Conservation (phyloP, 1,140 invertebrate species). For the Paracyclopina nana region DNA sequence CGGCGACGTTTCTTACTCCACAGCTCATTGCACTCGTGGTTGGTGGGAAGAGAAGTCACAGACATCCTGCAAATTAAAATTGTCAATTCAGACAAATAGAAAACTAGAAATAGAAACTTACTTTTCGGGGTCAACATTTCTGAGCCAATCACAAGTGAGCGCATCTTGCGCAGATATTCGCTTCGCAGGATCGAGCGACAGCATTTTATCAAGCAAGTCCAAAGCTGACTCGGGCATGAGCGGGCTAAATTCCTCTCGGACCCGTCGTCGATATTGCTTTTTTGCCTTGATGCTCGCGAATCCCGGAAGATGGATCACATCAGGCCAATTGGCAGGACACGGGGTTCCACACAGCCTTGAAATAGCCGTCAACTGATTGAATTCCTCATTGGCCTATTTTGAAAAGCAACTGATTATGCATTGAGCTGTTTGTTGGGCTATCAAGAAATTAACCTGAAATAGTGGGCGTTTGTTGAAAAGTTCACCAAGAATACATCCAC, state of each 20-base stretch:
- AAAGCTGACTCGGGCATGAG: constrained; percentile 72
- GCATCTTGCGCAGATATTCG: constrained; percentile 86
- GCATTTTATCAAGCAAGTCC: constrained; percentile 86
- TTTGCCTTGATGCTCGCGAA: constrained; percentile 84
- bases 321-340: constrained; percentile 89
- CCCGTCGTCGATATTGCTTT: constrained; percentile 59
- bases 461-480: constrained; percentile 88
- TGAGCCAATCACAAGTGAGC: constrained; percentile 80
- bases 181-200: constrained; percentile 81
- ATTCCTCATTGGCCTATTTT: constrained; percentile 81
- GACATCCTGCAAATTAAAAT: constrained; percentile 27
- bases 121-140: constrained; percentile 69
- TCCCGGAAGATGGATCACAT: constrained; percentile 77
- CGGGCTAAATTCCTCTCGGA: constrained; percentile 69
- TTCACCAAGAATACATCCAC: constrained; percentile 96
- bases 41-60: constrained; percentile 60
- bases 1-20: constrained; percentile 84
- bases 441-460: constrained; percentile 47
- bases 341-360: constrained; percentile 87
- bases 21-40: constrained; percentile 97
- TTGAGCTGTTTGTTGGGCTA: neutral
- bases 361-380: constrained; percentile 85
- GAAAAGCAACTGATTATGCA: too few relatives aligned
- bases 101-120: constrained; percentile 34
- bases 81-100: neutral